Percentiles rank a stretch among this genome's conserved stretches.
Evolutionary conservation across 2,113 vertebrate genomes (phyloP).

Genomic region (Heteronetta atricapilla): DNA sequence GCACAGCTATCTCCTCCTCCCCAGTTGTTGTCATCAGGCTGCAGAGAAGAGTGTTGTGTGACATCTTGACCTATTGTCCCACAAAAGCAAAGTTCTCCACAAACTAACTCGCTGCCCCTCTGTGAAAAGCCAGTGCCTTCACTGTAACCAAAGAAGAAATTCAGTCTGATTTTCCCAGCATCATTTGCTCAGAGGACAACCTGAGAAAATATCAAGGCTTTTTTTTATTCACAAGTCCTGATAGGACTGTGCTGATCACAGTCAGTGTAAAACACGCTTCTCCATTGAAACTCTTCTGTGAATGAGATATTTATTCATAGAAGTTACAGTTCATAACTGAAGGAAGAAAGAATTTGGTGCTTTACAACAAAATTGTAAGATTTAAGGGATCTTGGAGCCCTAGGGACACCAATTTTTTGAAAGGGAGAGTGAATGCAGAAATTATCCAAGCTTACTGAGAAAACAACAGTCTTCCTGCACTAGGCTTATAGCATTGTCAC

Average conservation of each 20-base stretch:
- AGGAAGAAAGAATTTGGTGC: background rate
- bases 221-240: background rate
- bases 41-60: conserved; percentile 52
- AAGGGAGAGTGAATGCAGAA: background rate
- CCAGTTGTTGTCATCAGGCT: background rate
- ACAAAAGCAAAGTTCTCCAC: background rate
- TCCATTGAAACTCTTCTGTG: background rate
- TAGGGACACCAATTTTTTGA: background rate
- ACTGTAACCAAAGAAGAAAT: conserved; percentile 44
- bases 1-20: background rate
- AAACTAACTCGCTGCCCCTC: background rate
- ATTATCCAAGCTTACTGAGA: background rate
- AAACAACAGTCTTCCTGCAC: background rate
- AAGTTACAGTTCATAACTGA: background rate
- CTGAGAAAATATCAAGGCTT: background rate
- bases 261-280: background rate
- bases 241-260: background rate
- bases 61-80: conserved; percentile 60
- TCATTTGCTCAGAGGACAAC: background rate
- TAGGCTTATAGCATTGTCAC: background rate
- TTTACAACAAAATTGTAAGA: background rate
- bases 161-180: background rate
- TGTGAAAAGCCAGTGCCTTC: background rate
- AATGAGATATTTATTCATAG: background rate
- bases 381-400: background rate